Evolutionary conservation across 2,888 invertebrate genomes (phyloP).

Genomic region (Diploptera punctata): DNA sequence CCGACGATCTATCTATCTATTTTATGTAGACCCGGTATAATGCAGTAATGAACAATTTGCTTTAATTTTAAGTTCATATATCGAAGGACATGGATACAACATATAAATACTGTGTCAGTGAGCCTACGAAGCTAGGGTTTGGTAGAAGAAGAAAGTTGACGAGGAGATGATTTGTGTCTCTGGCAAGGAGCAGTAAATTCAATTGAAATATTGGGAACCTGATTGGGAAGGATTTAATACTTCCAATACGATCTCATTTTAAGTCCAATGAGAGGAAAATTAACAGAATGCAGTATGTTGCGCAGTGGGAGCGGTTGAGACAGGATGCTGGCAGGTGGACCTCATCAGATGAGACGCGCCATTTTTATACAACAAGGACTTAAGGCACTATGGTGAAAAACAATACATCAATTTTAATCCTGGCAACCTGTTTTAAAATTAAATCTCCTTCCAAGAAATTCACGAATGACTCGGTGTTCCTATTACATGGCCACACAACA

Average conservation of each 20-base stretch:
- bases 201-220: no score
- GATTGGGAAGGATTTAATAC: no score
- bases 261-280: conserved; percentile 20
- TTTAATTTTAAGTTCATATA: no score
- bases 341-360: background rate
- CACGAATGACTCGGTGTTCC: background rate
- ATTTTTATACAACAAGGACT: background rate
- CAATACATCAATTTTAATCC: background rate
- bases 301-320: background rate
- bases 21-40: no score
- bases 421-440: background rate
- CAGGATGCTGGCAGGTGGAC: conserved; percentile 29
- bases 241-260: background rate
- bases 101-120: no score
- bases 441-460: background rate
- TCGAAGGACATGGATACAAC: no score
- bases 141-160: no score
- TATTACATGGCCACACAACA: background rate
- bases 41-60: no score
- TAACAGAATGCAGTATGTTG: conserved; percentile 10
- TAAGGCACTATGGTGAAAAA: background rate
- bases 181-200: no score
- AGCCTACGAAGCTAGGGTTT: no score
- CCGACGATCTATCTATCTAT: no score
- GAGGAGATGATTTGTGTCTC: no score